Conservation (phyloP, 2,888 invertebrate species). For the Proisotoma minuta region DNA sequence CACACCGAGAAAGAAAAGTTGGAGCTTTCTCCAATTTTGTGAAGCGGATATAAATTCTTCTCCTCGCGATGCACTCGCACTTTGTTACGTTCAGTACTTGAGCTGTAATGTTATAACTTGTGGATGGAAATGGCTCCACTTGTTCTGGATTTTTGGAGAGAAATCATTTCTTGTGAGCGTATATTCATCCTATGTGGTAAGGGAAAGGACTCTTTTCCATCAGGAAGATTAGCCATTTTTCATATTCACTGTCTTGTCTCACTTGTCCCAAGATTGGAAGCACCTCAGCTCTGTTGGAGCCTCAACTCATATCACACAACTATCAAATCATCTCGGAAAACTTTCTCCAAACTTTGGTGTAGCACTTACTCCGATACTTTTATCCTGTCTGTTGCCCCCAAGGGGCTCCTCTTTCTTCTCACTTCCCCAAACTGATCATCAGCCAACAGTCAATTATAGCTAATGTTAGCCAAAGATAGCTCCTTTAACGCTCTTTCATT, state of each 20-base stretch:
- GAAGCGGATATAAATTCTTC: no score
- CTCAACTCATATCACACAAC: background rate
- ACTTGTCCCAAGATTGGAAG: conserved; percentile 7
- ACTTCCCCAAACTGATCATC: background rate
- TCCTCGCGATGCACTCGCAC: no score
- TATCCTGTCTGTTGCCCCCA: conserved; percentile 22
- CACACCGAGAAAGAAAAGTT: background rate
- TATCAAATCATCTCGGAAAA: background rate
- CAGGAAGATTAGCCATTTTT: conserved; percentile 42
- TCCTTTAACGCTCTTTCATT: no score
- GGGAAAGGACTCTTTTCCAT: conserved; percentile 32
- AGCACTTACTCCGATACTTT: conserved; percentile 5
- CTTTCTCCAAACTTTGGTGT: background rate
- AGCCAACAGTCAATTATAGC: background rate
- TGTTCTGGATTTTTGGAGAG: background rate
- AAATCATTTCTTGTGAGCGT: background rate
- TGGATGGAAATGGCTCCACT: background rate
- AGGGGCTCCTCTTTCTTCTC: conserved; percentile 25
- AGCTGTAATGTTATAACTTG: background rate
- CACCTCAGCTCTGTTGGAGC: background rate
- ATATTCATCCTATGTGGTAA: conserved; percentile 8
- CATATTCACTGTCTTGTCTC: conserved; percentile 35
- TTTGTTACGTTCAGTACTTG: background rate
- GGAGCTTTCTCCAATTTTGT: no score
- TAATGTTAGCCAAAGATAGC: background rate